Evolutionary conservation across 2,888 invertebrate species (phyloP), one percentile per base, ranked within the genome.

Genomic region (Zelleria hepariella): DNA sequence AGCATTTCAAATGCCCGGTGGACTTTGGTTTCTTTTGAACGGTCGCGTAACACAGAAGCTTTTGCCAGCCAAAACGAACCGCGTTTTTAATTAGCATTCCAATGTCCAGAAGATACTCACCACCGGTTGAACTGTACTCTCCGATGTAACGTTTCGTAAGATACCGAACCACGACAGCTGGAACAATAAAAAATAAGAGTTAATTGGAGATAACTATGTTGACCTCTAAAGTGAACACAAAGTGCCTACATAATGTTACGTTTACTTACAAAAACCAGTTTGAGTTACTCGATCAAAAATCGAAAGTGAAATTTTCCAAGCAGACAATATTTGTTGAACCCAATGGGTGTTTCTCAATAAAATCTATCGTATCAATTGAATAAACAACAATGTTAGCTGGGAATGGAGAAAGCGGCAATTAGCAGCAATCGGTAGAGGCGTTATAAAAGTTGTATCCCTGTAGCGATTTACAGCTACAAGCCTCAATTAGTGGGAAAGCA

Each of bases 41-140:
- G n/a, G n/a, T n/a, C n/a, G n/a, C n/a, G n/a, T n/a, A n/a, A n/a
- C n/a, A n/a, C n/a, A n/a, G n/a, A n/a, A n/a, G n/a, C 4, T 1
- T 1, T 42, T 42, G 4, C 32, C 32, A 42, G 32, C 15, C 15
- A 42, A 10, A 42, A 42, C 10, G 15, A 42, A 2, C 0, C 10
- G 32, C 4, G 32, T 15, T 15, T 42, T 15, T 15, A 42, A 42
- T 42, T 42, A 58, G n/a, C n/a, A n/a, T n/a, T n/a, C n/a, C n/a
- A 55, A 59, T 54, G 56, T 58, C 57, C 2, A 15, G 2, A 62
- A 63, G 67, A 62, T 63, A 76, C 93, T 92, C 75, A 94, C 94
- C 94, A 75, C 93, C 93, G 63, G 93, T 93, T 56, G 94, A 94
- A 79, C 94, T 94, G 89, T 94, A 94, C 86, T 94, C 94, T 62